Conservation (phyloP, 2,888 invertebrate species). For the Amiota mariae region DNA sequence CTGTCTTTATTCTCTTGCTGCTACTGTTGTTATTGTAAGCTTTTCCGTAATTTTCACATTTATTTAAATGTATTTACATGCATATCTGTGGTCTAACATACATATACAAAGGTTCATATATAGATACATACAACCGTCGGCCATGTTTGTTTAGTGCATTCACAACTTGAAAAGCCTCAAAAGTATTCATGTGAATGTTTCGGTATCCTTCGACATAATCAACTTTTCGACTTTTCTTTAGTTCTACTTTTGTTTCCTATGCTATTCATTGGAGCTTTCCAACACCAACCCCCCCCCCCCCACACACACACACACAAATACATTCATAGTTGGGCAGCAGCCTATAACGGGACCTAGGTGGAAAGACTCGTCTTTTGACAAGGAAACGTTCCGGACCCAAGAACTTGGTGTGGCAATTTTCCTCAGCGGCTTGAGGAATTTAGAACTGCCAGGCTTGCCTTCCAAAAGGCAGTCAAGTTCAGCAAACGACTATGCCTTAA, state of each 20-base stretch:
- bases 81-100: constrained; percentile 36
- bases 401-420: too few species aligned
- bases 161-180: constrained; percentile 55
- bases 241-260: constrained; percentile 22
- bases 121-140: background rate
- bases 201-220: constrained; percentile 46
- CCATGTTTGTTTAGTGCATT: constrained; percentile 4
- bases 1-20: constrained; percentile 12
- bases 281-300: too few species aligned
- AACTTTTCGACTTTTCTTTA: constrained; percentile 39
- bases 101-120: constrained; percentile 2
- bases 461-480: too few species aligned
- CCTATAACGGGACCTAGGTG: too few species aligned
- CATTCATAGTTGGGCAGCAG: too few species aligned
- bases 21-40: constrained; percentile 16
- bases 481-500: too few species aligned
- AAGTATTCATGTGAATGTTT: constrained; percentile 51
- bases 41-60: constrained; percentile 50
- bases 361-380: too few species aligned
- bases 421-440: too few species aligned
- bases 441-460: too few species aligned
- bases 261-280: background rate
- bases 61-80: constrained; percentile 65
- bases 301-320: too few species aligned
- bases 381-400: too few species aligned